Evolutionary conservation across 92 coral and sea anemone species (phyloP).

Genomic region (Phenganax marumi): DNA sequence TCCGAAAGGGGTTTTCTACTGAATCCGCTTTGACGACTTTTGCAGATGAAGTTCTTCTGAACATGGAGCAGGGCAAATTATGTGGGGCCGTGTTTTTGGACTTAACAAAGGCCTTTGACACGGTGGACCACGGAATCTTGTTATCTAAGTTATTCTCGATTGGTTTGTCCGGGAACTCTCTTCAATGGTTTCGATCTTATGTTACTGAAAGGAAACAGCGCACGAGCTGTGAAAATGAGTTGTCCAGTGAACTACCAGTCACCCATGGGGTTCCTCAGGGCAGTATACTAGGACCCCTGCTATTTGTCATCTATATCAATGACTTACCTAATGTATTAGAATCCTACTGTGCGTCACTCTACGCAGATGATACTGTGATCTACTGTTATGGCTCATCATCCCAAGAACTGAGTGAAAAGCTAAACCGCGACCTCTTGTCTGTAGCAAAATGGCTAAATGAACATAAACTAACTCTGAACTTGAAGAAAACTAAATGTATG

Average conservation of each 20-base stretch:
- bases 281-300: constrained; percentile 2
- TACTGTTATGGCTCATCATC: constrained; percentile 7
- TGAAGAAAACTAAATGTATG: constrained; percentile 33
- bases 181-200: constrained; percentile 17
- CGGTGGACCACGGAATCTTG: constrained; percentile 24
- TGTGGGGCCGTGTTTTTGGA: constrained; percentile 13
- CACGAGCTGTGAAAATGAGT: constrained; percentile 7
- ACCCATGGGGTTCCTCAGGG: constrained; percentile 44
- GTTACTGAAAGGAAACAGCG: constrained; percentile 34
- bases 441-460: constrained; percentile 34
- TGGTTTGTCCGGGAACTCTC: constrained; percentile 15
- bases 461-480: constrained; percentile 25
- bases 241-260: constrained; percentile 40
- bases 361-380: constrained; percentile 32
- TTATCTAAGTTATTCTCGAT: constrained; percentile 27
- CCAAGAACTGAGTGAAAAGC: constrained; percentile 4
- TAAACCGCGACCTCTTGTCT: neutral
- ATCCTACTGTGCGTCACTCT: constrained; percentile 5
- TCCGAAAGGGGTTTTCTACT: neutral
- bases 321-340: neutral
- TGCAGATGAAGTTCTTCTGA: constrained; percentile 6
- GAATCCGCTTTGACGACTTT: neutral
- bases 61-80: constrained; percentile 12
- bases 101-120: constrained; percentile 5
- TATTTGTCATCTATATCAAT: neutral